These are phyloP conservation scores for Himalopsyche anomala DNA, from an alignment of 2,888 invertebrate species.

Conservation along the genomic window DNA sequence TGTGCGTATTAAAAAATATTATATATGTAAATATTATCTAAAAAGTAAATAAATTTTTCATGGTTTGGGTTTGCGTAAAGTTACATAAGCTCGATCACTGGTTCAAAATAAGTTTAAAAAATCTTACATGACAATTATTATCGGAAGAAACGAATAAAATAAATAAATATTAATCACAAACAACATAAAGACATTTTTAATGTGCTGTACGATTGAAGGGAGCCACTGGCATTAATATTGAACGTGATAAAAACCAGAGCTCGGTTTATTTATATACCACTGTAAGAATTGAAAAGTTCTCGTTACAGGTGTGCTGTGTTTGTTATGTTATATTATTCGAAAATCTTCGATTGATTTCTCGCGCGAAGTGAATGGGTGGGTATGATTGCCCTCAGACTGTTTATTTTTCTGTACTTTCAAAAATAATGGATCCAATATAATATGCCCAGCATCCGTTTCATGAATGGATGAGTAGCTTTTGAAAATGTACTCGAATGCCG, in stretches of 20 bases:
- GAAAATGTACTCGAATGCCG: neutral
- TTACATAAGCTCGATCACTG: too few relatives aligned
- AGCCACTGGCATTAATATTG: slow-evolving; percentile 52
- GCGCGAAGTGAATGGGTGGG: slow-evolving; percentile 37
- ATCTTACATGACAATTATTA: too few relatives aligned
- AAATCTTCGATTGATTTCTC: slow-evolving; percentile 45
- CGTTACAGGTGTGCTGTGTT: slow-evolving; percentile 37
- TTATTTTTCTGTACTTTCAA: slow-evolving; percentile 56
- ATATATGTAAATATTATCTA: too few relatives aligned
- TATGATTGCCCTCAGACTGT: slow-evolving; percentile 52
- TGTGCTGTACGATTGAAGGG: neutral
- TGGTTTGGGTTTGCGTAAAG: too few relatives aligned
- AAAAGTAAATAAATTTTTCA: too few relatives aligned
- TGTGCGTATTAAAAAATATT: too few relatives aligned
- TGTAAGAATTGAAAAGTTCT: slow-evolving; percentile 51
- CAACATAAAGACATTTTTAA: too few relatives aligned
- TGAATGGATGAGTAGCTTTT: slow-evolving; percentile 42
- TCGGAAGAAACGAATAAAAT: too few relatives aligned
- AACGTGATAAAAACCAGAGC: slow-evolving; percentile 53
- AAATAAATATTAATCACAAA: too few relatives aligned
- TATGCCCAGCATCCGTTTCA: slow-evolving; percentile 50
- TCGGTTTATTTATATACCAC: slow-evolving; percentile 31
- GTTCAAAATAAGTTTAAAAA: too few relatives aligned
- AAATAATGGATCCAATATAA: slow-evolving; percentile 50
- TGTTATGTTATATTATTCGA: slow-evolving; percentile 42